Evolutionary conservation across 2,113 vertebrate species (phyloP).

Genomic region (Onychostoma macrolepis): DNA sequence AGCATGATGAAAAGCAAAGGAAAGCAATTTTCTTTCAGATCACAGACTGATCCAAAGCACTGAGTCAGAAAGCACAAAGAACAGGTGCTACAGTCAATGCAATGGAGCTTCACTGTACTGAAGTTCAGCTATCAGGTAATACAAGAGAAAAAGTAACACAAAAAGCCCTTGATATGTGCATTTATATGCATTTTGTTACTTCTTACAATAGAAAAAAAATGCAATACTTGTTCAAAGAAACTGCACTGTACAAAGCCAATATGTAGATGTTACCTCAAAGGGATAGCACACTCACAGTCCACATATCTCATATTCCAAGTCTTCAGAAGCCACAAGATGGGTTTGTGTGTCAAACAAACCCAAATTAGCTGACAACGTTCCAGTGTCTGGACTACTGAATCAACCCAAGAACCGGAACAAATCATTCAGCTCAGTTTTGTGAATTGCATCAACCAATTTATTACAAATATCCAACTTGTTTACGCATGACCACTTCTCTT

Average conservation of each 20-base stretch:
- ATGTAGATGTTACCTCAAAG: background rate
- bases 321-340: background rate
- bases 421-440: background rate
- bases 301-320: background rate
- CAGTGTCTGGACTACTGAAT: background rate
- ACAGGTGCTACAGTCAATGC: constrained; percentile 27
- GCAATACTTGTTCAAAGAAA: background rate
- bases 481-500: background rate
- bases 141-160: background rate
- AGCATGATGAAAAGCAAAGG: constrained; percentile 14
- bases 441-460: background rate
- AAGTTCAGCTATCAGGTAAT: background rate
- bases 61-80: constrained; percentile 6
- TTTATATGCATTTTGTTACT: background rate
- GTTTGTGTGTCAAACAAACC: background rate
- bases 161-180: background rate
- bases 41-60: background rate
- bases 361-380: background rate
- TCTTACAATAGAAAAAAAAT: background rate
- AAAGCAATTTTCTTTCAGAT: background rate
- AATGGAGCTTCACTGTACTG: background rate
- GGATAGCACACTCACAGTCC: background rate
- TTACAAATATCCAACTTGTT: background rate
- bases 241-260: background rate
- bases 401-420: background rate